phyloP scores from a whole-genome alignment of 2,888 invertebrate species.

The Aspidiotus rigidus region DNA sequence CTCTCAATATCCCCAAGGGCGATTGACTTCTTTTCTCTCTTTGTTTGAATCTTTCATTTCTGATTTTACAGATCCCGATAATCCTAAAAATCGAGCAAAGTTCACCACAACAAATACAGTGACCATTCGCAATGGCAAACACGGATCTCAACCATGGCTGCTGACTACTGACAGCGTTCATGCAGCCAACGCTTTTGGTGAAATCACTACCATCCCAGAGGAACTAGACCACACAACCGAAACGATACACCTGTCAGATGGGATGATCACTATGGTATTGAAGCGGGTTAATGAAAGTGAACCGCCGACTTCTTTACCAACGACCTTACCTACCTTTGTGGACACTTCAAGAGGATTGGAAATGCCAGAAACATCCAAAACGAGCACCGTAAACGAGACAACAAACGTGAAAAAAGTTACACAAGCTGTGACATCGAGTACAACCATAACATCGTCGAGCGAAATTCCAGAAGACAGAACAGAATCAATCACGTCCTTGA shows the following conservation, averaged over 20 bases:
- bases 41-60: not conserved
- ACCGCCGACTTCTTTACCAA: too few species aligned
- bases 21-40: not conserved
- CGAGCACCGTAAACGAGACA: too few species aligned
- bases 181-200: not conserved
- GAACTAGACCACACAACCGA: not conserved
- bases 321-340: too few species aligned
- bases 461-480: too few species aligned
- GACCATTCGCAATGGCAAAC: constrained; percentile 27
- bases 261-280: not conserved
- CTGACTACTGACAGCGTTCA: constrained; percentile 31
- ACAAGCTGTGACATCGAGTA: too few species aligned
- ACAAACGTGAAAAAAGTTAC: too few species aligned
- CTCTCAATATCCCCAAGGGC: not conserved
- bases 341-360: too few species aligned
- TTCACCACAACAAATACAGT: not conserved
- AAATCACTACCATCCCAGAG: not conserved
- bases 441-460: too few species aligned
- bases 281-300: not conserved
- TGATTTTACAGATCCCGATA: not conserved
- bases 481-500: too few species aligned
- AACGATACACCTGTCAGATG: not conserved
- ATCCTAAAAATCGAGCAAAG: not conserved
- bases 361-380: too few species aligned
- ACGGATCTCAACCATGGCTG: constrained; percentile 39